Conservation (phyloP, 1,140 invertebrate species). For the Drosophila nasuta region DNA sequence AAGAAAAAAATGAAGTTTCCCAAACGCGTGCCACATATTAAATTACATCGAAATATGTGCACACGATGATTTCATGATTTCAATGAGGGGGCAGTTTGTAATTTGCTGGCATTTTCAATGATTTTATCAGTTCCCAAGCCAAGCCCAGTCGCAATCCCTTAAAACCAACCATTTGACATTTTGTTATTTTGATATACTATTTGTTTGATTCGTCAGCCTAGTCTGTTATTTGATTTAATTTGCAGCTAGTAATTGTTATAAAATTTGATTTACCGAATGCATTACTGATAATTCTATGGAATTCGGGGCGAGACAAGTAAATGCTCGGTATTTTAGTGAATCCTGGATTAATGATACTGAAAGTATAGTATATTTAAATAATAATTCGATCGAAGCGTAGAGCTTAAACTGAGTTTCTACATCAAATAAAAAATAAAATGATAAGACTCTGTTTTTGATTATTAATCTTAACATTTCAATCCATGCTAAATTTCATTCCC, state of each 20-base stretch:
- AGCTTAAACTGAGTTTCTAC: no score
- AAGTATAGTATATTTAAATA: no score
- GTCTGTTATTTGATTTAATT: constrained; percentile 73
- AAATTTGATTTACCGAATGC: constrained; percentile 58
- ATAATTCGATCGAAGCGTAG: no score
- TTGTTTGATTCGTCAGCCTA: constrained; percentile 51
- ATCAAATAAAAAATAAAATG: no score
- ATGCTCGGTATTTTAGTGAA: background rate
- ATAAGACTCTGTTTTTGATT: no score
- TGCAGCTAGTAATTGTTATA: constrained; percentile 61
- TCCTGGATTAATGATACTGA: background rate
- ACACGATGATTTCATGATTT: constrained; percentile 50
- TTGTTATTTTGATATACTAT: constrained; percentile 79
- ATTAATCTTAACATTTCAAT: no score
- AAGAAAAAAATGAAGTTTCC: constrained; percentile 48
- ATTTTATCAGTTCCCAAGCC: constrained; percentile 54
- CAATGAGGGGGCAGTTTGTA: constrained; percentile 65
- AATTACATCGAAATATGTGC: constrained; percentile 81
- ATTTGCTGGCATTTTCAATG: constrained; percentile 76
- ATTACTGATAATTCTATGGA: constrained; percentile 11
- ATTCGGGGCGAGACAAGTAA: background rate
- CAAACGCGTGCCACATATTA: constrained; percentile 81
- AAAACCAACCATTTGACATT: constrained; percentile 15
- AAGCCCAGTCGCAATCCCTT: constrained; percentile 1
- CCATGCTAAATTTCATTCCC: no score